These are phyloP conservation scores for Verasper variegatus DNA, from an alignment of 2,113 vertebrate species.

Conservation along the genomic window DNA sequence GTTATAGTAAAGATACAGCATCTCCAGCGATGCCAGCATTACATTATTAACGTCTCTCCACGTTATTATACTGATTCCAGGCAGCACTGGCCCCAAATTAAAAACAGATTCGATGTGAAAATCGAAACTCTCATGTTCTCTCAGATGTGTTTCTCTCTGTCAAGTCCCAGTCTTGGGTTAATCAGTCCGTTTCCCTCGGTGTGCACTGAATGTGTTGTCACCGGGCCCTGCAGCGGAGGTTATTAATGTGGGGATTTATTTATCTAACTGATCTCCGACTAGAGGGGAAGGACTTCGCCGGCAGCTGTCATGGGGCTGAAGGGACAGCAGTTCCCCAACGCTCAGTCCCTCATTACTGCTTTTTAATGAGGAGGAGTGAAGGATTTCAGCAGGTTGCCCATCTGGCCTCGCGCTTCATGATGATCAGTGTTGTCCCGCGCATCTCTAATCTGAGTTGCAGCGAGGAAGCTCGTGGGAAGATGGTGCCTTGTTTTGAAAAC, in stretches of 20 bases:
- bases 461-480: background rate
- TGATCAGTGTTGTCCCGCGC: slow-evolving; percentile 28
- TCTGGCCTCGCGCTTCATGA: slow-evolving; percentile 52
- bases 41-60: background rate
- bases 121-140: background rate
- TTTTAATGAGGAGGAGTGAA: slow-evolving; percentile 74
- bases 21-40: too few relatives aligned
- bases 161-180: slow-evolving; percentile 21
- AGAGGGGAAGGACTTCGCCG: slow-evolving; percentile 28
- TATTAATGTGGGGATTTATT: slow-evolving; percentile 73
- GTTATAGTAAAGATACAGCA: too few relatives aligned
- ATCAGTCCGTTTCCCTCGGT: slow-evolving; percentile 25
- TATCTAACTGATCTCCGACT: slow-evolving; percentile 64
- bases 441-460: slow-evolving; percentile 21
- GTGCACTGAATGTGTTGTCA: slow-evolving; percentile 22
- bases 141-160: slow-evolving; percentile 7
- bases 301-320: slow-evolving; percentile 69
- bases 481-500: slow-evolving; percentile 14
- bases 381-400: slow-evolving; percentile 63
- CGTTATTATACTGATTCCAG: background rate
- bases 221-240: slow-evolving; percentile 26
- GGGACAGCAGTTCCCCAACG: slow-evolving; percentile 39
- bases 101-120: background rate
- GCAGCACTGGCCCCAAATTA: background rate
- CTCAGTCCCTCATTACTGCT: slow-evolving; percentile 73